Evolutionary conservation across 2,888 invertebrate species (phyloP), one percentile per base, ranked within the genome.

Genomic region (Smittia sp.): DNA sequence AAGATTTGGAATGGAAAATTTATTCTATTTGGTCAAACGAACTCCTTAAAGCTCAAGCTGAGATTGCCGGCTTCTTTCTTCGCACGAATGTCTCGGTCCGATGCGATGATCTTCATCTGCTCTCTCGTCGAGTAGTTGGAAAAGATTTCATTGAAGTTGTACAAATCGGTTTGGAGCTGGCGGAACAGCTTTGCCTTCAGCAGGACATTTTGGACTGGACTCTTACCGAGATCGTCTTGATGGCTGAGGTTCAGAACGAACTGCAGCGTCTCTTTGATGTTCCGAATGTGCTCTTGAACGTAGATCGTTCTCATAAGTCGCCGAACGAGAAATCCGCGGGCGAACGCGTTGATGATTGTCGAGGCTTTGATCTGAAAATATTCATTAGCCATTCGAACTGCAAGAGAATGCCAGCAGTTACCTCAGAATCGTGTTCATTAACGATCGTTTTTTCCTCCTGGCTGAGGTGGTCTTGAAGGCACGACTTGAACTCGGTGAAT

Each of bases 181-280:
- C 20, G 38, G 13, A 72, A 72, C 0, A 72, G 13, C 38, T 72
- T 72, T 6, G 54, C 54, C 18, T 70, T 70, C 38, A 72, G 1
- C n/a, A 69, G 20, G 22, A 68, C 38, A 11, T 69, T 20, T 20
- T 68, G 68, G 0, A 69, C 24, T 27, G 52, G 52, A 69, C 54
- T 54, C 0, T 20, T 87, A 76, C 84, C 83, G 76, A 84, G 85
- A 13, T 84, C 83, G 75, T 86, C 88, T 75, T 86, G 85, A 76
- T 92, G 91, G 78, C n/a, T 18, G 7, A 93, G 84, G 79, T 89
- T 88, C 76, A 92, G 82, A 63, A 93, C 91, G 81, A 91, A 91
- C 69, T 90, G 83, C 74, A 92, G 82, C 1, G 92, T 91, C 79
- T 93, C 93, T 79, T 87, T 85, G 76, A 94, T 91, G 1, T 91